Evolutionary conservation across 2,888 invertebrate species (phyloP), one percentile per base, ranked within the genome.

Genomic region (Eledona agricola): DNA sequence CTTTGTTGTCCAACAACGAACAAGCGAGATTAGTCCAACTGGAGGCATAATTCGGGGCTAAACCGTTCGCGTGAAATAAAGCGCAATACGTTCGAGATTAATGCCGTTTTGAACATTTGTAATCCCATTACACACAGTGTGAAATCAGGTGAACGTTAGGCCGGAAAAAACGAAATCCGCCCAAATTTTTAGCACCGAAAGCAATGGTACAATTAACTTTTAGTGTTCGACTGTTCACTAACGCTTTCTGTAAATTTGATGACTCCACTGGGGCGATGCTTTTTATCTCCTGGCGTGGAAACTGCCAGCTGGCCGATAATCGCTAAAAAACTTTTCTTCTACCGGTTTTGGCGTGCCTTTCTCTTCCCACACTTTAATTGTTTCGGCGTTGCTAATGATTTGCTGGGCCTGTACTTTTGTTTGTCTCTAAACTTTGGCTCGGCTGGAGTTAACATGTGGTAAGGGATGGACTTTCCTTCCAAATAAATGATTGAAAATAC

Each of bases 321-420:
- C 61, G 59, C 54, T 55, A 51, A 60, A 65, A 65, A 56, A 58
- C 43, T 62, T 65, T 63, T 59, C 52, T 58, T 54, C 60, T 51
- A 56, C 34, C 58, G 52, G 37, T 50, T 55, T 51, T 26, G 43
- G 51, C 37, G 55, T 35, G 51, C 49, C 51, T 56, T 57, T 51
- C 59, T 55, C 60, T 51, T 57, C 56, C 56, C 54, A 59, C 61
- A 62, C 61, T 66, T 64, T 65, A 65, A 65, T 66, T 66, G 64
- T 67, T 67, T 65, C 61, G 55, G 55, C 50, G 62, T 63, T 58
- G 58, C 62, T 65, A 65, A 66, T 66, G 65, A 67, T 65, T 63
- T 64, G 63, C 64, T 59, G 58, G 49, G 49, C 57, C 40, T 57
- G 55, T 28, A 55, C 53, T 55, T 47, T 54, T 57, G 58, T 60